phyloP scores from a whole-genome alignment of 2,797 vertebrate species.

The Cichlasoma orientale region DNA sequence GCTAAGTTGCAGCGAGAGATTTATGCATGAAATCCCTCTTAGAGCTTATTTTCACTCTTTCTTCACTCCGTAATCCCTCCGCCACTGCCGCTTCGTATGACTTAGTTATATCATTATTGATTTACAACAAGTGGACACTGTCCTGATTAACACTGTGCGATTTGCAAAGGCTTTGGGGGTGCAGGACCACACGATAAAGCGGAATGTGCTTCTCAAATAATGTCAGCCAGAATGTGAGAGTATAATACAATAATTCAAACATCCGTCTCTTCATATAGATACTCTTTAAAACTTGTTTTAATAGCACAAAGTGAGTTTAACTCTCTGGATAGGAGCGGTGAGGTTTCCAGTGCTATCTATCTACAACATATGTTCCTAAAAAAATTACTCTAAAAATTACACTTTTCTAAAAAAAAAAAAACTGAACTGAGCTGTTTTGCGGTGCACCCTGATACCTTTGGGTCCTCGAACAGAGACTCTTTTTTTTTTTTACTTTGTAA shows the following conservation, averaged over 20 bases:
- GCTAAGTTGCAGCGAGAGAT: constrained; percentile 74
- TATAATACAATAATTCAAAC: constrained; percentile 23
- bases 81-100: constrained; percentile 63
- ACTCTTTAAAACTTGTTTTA: constrained; percentile 14
- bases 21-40: constrained; percentile 81
- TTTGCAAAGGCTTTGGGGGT: constrained; percentile 68
- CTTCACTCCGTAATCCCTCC: constrained; percentile 75
- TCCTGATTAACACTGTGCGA: constrained; percentile 67
- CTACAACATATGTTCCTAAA: background rate
- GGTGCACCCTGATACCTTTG: constrained; percentile 43
- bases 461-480: constrained; percentile 44
- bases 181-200: constrained; percentile 38
- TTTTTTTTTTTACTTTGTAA: constrained; percentile 81
- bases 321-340: background rate
- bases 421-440: constrained; percentile 15
- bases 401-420: constrained; percentile 15
- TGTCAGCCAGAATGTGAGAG: constrained; percentile 32
- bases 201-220: constrained; percentile 35
- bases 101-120: constrained; percentile 80
- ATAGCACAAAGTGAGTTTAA: constrained; percentile 4
- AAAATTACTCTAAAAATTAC: constrained; percentile 26
- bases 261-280: background rate
- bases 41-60: constrained; percentile 76
- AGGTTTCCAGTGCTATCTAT: background rate
- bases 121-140: constrained; percentile 77